Conservation (phyloP, 2,797 vertebrate genomes). For the Anableps anableps region DNA sequence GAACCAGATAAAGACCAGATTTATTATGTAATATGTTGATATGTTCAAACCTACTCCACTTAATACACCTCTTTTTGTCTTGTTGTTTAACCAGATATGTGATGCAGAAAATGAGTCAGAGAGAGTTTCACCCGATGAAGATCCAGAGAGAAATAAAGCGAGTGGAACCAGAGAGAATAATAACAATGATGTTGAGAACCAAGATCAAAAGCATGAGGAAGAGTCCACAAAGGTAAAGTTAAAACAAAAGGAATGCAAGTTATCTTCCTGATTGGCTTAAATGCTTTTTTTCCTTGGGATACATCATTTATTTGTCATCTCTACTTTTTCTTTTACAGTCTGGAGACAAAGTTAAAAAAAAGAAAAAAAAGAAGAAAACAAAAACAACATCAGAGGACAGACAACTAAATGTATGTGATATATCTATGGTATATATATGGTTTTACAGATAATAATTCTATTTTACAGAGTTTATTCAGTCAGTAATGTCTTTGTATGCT, state of each 20-base stretch:
- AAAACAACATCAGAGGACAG: constrained; percentile 78
- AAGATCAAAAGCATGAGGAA: constrained; percentile 28
- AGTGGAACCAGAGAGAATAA: constrained; percentile 40
- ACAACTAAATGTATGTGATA: constrained; percentile 72
- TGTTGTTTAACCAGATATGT: constrained; percentile 76
- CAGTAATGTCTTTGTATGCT: not conserved
- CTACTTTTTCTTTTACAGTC: constrained; percentile 68
- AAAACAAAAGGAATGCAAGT: not conserved
- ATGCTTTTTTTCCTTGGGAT: not conserved
- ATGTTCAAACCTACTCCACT: not conserved
- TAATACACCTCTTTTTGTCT: constrained; percentile 2
- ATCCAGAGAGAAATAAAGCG: constrained; percentile 43
- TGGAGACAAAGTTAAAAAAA: constrained; percentile 86
- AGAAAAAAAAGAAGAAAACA: constrained; percentile 93
- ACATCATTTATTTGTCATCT: constrained; percentile 4
- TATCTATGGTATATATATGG: too few relatives aligned
- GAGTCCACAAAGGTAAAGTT: constrained; percentile 58
- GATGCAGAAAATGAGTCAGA: constrained; percentile 76
- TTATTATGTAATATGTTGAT: not conserved
- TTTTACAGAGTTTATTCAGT: not conserved
- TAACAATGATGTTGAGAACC: constrained; percentile 31
- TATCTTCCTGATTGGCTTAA: not conserved
- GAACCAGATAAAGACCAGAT: not conserved
- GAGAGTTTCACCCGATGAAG: constrained; percentile 64
- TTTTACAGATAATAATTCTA: not conserved